Conservation (phyloP, 2,797 vertebrate genomes). For the Coendou prehensilis region DNA sequence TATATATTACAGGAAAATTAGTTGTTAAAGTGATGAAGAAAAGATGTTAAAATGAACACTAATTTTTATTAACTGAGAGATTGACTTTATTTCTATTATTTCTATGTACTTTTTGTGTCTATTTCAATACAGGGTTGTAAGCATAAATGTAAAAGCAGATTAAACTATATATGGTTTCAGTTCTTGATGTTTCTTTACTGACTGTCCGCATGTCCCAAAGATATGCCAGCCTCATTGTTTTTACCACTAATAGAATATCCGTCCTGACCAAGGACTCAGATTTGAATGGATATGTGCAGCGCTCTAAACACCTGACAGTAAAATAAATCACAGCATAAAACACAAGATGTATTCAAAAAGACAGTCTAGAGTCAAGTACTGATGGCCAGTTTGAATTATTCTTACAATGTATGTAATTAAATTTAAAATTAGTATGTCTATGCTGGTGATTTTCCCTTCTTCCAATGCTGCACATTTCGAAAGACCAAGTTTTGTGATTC, state of each 20-base stretch:
- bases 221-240: background rate
- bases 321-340: conserved; percentile 2
- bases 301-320: conserved; percentile 87
- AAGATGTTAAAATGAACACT: background rate
- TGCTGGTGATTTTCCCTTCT: background rate
- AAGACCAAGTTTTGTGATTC: background rate
- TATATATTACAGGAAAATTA: background rate
- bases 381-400: background rate
- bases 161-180: background rate
- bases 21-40: background rate
- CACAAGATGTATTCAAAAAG: background rate
- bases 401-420: background rate
- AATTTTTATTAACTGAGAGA: background rate
- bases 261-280: background rate
- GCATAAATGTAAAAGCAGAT: background rate
- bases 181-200: background rate
- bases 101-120: background rate
- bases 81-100: conserved; percentile 42
- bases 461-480: background rate
- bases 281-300: conserved; percentile 89
- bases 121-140: background rate
- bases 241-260: background rate
- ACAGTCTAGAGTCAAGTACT: background rate
- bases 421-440: background rate
- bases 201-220: background rate